phyloP scores from a whole-genome alignment of 2,888 invertebrate genomes.

The Dermolepida albohirtum region DNA sequence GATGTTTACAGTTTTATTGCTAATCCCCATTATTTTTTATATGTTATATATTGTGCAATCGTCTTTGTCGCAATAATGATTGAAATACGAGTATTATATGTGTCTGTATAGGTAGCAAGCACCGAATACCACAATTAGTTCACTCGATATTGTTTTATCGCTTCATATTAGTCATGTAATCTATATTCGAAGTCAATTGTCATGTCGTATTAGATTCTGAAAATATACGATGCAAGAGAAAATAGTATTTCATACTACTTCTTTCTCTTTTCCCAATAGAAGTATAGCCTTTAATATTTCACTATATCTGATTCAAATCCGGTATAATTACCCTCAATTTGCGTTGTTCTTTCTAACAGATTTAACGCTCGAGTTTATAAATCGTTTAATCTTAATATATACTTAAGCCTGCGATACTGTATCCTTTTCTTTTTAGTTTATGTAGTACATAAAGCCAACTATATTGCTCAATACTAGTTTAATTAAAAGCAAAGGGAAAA shows the following conservation, averaged over 20 bases:
- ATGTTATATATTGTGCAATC: not conserved
- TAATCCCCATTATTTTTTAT: too few relatives aligned
- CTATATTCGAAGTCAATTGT: conserved; percentile 28
- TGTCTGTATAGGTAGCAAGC: not conserved
- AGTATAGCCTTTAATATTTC: not conserved
- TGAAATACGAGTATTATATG: conserved; percentile 1
- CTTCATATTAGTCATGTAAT: conserved; percentile 25
- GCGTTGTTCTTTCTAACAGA: too few relatives aligned
- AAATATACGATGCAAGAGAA: conserved; percentile 9
- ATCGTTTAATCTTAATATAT: too few relatives aligned
- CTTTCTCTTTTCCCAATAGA: conserved; percentile 8
- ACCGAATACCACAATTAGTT: conserved; percentile 25
- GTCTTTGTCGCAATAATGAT: conserved; percentile 4
- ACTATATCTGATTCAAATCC: not conserved
- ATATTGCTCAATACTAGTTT: too few relatives aligned
- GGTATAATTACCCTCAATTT: too few relatives aligned
- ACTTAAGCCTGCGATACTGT: too few relatives aligned
- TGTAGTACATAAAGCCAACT: too few relatives aligned
- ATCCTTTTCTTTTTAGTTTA: too few relatives aligned
- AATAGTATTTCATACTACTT: conserved; percentile 8
- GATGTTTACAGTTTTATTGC: too few relatives aligned
- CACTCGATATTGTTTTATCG: conserved; percentile 31
- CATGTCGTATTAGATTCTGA: conserved; percentile 19
- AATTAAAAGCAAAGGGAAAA: too few relatives aligned
- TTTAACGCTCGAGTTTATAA: too few relatives aligned